Evolutionary conservation across 1,140 invertebrate genomes (phyloP).

Genomic region (Xylocopa sonorina): DNA sequence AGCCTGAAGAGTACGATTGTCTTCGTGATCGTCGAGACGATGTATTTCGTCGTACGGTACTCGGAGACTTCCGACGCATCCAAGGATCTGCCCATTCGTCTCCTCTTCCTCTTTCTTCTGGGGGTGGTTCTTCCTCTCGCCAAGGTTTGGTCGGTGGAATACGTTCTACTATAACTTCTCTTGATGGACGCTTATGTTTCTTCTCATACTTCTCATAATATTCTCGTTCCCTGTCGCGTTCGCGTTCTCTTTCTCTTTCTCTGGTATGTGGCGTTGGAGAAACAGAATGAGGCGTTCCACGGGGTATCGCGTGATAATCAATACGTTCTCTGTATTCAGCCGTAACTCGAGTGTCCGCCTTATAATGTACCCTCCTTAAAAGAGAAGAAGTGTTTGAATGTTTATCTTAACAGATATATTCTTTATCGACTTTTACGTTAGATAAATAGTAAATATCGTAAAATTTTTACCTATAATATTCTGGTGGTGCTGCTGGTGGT

Average conservation of each 20-base stretch:
- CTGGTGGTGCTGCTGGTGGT: slow-evolving; percentile 69
- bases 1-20: slow-evolving; percentile 89
- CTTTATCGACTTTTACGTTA: neutral
- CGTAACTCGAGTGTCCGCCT: slow-evolving; percentile 70
- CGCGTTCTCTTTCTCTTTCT: slow-evolving; percentile 76
- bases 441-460: neutral
- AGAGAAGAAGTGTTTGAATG: neutral
- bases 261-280: slow-evolving; percentile 76
- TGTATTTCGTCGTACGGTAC: slow-evolving; percentile 81
- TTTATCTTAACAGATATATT: neutral
- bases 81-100: slow-evolving; percentile 97
- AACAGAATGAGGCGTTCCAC: slow-evolving; percentile 72
- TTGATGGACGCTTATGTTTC: slow-evolving; percentile 85
- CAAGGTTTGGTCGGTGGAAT: slow-evolving; percentile 83
- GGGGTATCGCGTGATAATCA: slow-evolving; percentile 76
- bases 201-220: slow-evolving; percentile 82
- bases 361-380: slow-evolving; percentile 78
- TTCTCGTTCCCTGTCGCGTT: slow-evolving; percentile 77
- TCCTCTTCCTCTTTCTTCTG: slow-evolving; percentile 82
- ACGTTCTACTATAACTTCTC: slow-evolving; percentile 90
- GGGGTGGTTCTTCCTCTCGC: slow-evolving; percentile 76
- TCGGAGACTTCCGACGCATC: slow-evolving; percentile 90
- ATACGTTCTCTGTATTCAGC: slow-evolving; percentile 78
- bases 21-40: slow-evolving; percentile 81
- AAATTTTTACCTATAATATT: slow-evolving; percentile 77